Percentiles rank a stretch among this genome's conserved stretches.
Evolutionary conservation across 2,797 vertebrate genomes (phyloP).

Genomic region (Triplophysa bombifrons): DNA sequence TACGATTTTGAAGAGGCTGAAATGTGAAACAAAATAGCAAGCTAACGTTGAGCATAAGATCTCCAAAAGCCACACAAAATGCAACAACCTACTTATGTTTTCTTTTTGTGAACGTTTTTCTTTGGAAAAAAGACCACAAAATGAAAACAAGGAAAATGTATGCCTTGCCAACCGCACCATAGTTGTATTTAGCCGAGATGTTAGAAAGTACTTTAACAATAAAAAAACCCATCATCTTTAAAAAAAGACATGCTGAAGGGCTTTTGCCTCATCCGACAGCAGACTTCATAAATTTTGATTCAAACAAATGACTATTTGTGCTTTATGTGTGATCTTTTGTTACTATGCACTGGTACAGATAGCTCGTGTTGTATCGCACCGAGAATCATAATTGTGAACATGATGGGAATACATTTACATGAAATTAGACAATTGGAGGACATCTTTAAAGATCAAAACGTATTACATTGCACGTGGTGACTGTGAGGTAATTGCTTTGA

Average conservation of each 20-base stretch:
- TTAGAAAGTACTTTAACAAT: background rate
- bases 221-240: background rate
- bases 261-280: conserved; percentile 34
- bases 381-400: conserved; percentile 19
- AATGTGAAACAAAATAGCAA: too few species aligned
- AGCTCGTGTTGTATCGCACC: background rate
- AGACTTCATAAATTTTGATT: conserved; percentile 9
- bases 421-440: conserved; percentile 39
- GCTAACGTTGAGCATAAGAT: too few species aligned
- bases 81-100: too few species aligned
- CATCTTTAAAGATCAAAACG: conserved; percentile 33
- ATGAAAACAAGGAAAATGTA: too few species aligned
- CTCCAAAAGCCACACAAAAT: too few species aligned
- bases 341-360: conserved; percentile 2
- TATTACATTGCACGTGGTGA: conserved; percentile 11
- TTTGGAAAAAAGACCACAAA: too few species aligned
- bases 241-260: background rate
- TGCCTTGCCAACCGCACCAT: too few species aligned
- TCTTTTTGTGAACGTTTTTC: too few species aligned
- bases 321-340: conserved; percentile 25
- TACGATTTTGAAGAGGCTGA: too few species aligned
- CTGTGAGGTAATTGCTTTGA: conserved; percentile 42
- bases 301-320: conserved; percentile 22
- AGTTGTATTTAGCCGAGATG: too few species aligned
- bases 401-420: conserved; percentile 41